Conservation (phyloP, 2,797 vertebrate species). For the Microtus obscurus region DNA sequence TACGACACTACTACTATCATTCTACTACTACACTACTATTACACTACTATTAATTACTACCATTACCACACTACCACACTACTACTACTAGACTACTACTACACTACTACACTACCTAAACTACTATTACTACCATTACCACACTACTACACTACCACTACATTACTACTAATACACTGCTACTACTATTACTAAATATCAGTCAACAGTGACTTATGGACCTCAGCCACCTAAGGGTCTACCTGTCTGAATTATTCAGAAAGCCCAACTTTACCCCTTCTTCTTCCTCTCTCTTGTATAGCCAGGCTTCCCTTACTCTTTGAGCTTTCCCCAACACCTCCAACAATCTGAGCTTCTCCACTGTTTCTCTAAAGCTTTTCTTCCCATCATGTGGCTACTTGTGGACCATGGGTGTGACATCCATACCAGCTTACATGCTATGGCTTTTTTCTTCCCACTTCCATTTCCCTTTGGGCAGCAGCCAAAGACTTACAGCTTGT, state of each 20-base stretch:
- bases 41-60: too few relatives aligned
- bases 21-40: too few relatives aligned
- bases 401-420: background rate
- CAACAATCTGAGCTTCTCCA: background rate
- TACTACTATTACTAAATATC: background rate
- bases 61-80: too few relatives aligned
- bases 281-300: background rate
- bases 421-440: background rate
- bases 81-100: too few relatives aligned
- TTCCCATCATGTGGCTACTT: background rate
- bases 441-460: background rate
- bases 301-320: background rate
- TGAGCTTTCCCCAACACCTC: background rate
- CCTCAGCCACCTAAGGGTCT: background rate
- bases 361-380: background rate
- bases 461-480: too few relatives aligned
- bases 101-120: too few relatives aligned
- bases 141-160: too few relatives aligned
- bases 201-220: background rate
- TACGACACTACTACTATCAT: too few relatives aligned
- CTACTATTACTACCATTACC: too few relatives aligned
- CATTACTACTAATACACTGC: too few relatives aligned
- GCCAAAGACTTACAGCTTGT: background rate
- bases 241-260: background rate
- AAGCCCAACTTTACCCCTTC: background rate